phyloP scores from a whole-genome alignment of 23 tunicate species.

The Botrylloides violaceus region DNA sequence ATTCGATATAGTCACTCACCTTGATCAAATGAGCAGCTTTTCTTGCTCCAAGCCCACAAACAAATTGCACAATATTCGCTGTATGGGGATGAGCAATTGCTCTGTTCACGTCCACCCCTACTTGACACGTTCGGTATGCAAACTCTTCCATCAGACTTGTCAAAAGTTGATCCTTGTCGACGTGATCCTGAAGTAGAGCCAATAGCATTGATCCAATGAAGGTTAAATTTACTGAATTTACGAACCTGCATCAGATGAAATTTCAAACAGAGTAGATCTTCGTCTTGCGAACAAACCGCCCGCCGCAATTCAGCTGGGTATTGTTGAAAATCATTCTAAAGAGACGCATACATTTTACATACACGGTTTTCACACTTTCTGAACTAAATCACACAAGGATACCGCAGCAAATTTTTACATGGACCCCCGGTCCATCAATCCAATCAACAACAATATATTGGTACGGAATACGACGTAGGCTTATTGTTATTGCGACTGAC shows the following conservation, averaged over 20 bases:
- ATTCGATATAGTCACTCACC: too few species aligned
- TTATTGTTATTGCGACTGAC: too few species aligned
- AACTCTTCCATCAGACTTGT: conserved; percentile 73
- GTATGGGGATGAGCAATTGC: conserved; percentile 89
- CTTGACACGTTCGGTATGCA: conserved; percentile 80
- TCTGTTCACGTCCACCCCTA: conserved; percentile 94
- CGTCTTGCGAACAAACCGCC: conserved; percentile 82
- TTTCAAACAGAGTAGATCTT: conserved; percentile 78
- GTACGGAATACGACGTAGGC: too few species aligned
- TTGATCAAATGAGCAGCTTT: conserved; percentile 90
- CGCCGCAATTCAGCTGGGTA: conserved; percentile 81
- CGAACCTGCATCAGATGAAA: conserved; percentile 70
- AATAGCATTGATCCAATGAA: too few species aligned
- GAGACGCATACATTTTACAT: neutral
- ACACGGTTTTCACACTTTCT: too few species aligned
- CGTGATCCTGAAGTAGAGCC: conserved; percentile 53
- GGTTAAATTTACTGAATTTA: neutral
- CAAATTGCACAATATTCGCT: conserved; percentile 85
- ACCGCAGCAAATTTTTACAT: too few species aligned
- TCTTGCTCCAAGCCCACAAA: conserved; percentile 91
- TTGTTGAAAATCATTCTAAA: conserved; percentile 75
- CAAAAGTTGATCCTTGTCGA: conserved; percentile 71
- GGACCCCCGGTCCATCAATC: too few species aligned
- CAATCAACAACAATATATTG: too few species aligned
- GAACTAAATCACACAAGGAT: too few species aligned